A percentile compares a stretch with the other conserved stretches of the same genome.
phyloP scores from a whole-genome alignment of 2,113 vertebrate species.

The Carassius gibelio region DNA sequence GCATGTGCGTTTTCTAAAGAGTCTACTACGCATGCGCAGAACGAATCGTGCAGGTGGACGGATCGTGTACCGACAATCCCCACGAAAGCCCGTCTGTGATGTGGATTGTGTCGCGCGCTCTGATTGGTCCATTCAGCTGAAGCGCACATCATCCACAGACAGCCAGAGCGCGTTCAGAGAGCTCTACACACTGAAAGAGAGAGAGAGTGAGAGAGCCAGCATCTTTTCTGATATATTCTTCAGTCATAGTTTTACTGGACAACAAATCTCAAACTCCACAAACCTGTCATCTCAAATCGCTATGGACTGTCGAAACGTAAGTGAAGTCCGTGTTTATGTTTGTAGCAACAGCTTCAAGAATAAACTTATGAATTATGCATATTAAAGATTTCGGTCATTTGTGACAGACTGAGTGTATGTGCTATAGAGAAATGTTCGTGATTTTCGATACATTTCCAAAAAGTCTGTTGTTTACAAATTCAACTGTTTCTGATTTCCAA shows the following conservation, averaged over 20 bases:
- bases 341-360: background rate
- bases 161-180: background rate
- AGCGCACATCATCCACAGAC: background rate
- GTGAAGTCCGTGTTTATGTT: slow-evolving; percentile 39
- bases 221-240: background rate
- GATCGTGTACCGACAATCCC: too few relatives aligned
- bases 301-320: slow-evolving; percentile 66
- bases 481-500: background rate
- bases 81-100: background rate
- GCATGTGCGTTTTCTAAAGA: too few relatives aligned
- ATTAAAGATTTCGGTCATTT: too few relatives aligned
- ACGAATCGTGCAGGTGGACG: too few relatives aligned
- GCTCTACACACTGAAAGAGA: slow-evolving; percentile 18
- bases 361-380: background rate
- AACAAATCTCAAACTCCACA: background rate
- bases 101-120: background rate
- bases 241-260: slow-evolving; percentile 19
- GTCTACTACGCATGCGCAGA: too few relatives aligned
- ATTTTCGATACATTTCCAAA: background rate
- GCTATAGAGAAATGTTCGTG: too few relatives aligned
- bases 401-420: background rate
- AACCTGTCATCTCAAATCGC: background rate
- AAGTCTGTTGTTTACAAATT: background rate
- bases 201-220: background rate
- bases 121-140: slow-evolving; percentile 41